Evolutionary conservation across 2,113 vertebrate species (phyloP), one percentile per base, ranked within the genome.

Genomic region (Heterochromis multidens): DNA sequence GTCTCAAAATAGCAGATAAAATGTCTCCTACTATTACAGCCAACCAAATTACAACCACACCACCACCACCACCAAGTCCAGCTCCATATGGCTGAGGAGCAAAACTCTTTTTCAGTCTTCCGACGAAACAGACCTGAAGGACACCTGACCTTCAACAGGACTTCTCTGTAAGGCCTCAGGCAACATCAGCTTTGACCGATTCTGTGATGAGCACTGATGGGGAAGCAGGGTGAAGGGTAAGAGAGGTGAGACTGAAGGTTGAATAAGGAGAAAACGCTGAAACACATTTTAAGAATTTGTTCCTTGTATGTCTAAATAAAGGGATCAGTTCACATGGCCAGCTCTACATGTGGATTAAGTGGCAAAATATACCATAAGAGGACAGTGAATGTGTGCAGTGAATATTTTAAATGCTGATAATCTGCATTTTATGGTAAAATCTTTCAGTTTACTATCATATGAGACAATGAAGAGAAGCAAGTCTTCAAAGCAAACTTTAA

Each of bases 1-100:
- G 74, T 87, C 85, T 90, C 21, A 62, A 59, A 90, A 88, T 79
- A 85, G 79, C 58, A 58, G 33, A 80, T 80, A 65, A 78, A 85
- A 82, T 40, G 31, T 77, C 80, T 82, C 56, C 49, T 4, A 1
- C 33, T 12, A 19, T 19, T 57, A 72, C 23, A 49, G 46, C 12
- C 56, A 1, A 19, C 70, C 70, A 33, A 33, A 33, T 54, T 33
- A 56, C 74, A 27, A 12, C 67, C 37, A 19, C 37, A 46, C 62
- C 25, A 0, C 37, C 37, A 46, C 62, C 25, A 0, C 37, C 58
- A 17, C 1, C 2, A 6, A 2, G 63, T 56, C 31, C 13, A 11
- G 72, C 31, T 67, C 77, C 31, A 27, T 72, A 49, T 72, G 4
- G 27, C 29, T 80, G 12, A 8, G 67, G 40, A 62, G 35, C 7